These are phyloP conservation scores for Calyptomena viridis DNA, from an alignment of 2,113 vertebrate species.

Conservation along the genomic window DNA sequence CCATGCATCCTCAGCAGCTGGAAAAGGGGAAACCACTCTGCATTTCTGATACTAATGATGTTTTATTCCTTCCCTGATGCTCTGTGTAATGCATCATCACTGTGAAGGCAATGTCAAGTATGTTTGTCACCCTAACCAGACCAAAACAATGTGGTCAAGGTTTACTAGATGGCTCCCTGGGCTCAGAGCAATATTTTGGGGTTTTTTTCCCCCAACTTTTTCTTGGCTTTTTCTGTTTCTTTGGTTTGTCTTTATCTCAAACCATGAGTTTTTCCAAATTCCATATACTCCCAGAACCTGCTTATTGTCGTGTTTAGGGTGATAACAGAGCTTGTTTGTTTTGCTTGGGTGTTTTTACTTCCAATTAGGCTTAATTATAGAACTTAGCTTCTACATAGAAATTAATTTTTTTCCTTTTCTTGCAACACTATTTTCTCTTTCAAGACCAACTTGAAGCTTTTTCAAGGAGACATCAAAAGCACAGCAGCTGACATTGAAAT, in stretches of 20 bases:
- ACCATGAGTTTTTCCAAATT: neutral
- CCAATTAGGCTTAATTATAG: neutral
- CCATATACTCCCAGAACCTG: neutral
- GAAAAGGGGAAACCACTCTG: neutral
- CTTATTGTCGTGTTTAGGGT: neutral
- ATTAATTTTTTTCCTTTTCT: neutral
- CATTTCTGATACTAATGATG: neutral
- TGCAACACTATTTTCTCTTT: neutral
- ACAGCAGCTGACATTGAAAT: neutral
- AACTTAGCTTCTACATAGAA: neutral
- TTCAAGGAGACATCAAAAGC: neutral
- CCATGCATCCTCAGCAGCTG: neutral
- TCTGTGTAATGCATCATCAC: neutral
- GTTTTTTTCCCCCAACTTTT: accelerated
- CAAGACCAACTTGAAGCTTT: neutral
- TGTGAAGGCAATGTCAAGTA: neutral
- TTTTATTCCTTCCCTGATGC: neutral
- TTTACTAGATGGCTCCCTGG: neutral
- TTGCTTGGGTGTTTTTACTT: neutral
- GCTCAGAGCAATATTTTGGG: accelerated
- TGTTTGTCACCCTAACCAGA: neutral
- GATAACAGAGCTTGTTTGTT: neutral
- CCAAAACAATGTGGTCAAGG: neutral
- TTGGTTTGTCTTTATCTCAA: neutral
- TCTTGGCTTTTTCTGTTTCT: neutral